Base-by-base conservation (phyloP, 2,113 vertebrate genomes). In the Oostethus manadensis region DNA sequence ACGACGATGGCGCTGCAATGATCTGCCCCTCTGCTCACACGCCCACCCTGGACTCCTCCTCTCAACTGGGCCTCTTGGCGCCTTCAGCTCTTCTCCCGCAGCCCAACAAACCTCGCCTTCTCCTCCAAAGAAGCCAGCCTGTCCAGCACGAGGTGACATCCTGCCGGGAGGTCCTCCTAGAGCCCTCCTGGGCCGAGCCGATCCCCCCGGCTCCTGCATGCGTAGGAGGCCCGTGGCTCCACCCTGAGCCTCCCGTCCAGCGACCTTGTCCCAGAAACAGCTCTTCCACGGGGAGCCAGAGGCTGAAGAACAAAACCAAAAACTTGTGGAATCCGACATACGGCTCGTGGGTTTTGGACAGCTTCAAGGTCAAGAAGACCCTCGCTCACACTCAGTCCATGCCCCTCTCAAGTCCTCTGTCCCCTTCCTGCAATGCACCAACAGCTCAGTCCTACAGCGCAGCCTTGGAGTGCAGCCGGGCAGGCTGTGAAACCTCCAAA, bases 251-350 rank as follows among this genome's bases (percentile, higher is more conserved):
- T 46, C 72, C 64, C 18, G 74, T 77, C 50, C 81, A 88, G 60
- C 70, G 7, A 6, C 57, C 90, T 38, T 76, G 89, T 83, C 78
- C 90, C 2, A 84, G 90, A 66, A 85, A 87, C 66, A 85, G 77
- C 65, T 89, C 87, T 14, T 83, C 83, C 6, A 81, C 88, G 56
- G 77, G 81, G 56, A 66, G 75, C 75, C 93, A 93, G 75, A 92
- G 81, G 87, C 77, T 92, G 66, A 93, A 92, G 78, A 95, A 95
- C 81, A 93, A 95, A 86, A 92, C 91, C 0, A 94, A 94, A 86
- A 94, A 93, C 61, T 88, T 95, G 68, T 98, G 92, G 94, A 94
- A 98, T 83, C 94, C 92, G 51, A 96, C 93, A 0, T 97, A 92
- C 1, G 93, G 92, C 21, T 95, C 94, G 0, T 95, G 93, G 92